Percentiles rank a stretch among this genome's conserved stretches.
These are phyloP conservation scores for Ctenosaura bakeri DNA, from an alignment of 2,797 vertebrate species.

Conservation along the genomic window DNA sequence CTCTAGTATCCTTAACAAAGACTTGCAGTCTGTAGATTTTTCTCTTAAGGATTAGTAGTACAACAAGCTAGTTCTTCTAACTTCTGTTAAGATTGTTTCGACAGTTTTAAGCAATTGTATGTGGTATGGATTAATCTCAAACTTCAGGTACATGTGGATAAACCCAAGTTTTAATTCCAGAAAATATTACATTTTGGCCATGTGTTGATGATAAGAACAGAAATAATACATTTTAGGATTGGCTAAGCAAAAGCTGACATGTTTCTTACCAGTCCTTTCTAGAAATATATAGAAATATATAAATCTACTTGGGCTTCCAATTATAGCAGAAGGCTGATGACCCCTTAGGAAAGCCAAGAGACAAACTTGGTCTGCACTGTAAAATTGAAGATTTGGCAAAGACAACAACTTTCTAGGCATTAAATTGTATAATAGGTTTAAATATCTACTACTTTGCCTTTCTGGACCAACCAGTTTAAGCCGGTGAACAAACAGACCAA, in stretches of 20 bases:
- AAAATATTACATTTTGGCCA: neutral
- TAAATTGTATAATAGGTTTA: constrained; percentile 1
- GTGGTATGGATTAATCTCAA: constrained; percentile 1
- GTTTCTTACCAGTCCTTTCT: neutral
- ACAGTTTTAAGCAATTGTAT: neutral
- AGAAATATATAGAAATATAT: neutral
- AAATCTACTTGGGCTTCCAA: neutral
- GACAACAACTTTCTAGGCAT: neutral
- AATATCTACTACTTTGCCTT: neutral
- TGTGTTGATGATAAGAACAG: neutral
- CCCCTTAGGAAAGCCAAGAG: neutral
- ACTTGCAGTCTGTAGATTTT: neutral
- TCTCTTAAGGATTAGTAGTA: neutral
- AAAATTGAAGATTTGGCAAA: neutral
- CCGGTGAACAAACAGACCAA: neutral
- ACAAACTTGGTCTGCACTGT: neutral
- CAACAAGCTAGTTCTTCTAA: neutral
- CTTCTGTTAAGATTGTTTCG: neutral
- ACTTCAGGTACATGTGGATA: neutral
- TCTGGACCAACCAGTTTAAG: neutral
- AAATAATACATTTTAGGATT: neutral
- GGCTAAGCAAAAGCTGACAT: neutral
- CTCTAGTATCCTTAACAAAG: neutral
- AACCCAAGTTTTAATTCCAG: constrained; percentile 5
- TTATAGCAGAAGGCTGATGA: neutral